A percentile compares a stretch with the other conserved stretches of the same genome.
Evolutionary conservation across 2,888 invertebrate genomes (phyloP).

Genomic region (Drosophila setosimentum): DNA sequence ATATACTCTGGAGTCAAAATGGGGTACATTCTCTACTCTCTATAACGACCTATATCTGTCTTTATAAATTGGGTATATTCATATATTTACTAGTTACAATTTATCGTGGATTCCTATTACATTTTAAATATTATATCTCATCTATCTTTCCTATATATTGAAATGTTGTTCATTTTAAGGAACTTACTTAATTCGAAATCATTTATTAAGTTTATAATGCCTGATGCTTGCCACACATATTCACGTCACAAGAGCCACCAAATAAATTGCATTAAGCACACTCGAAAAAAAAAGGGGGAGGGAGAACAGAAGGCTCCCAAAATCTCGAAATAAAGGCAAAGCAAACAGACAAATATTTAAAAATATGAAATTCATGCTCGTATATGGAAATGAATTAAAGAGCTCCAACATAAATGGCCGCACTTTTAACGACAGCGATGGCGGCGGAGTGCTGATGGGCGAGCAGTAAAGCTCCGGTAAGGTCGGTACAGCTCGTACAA

Average conservation of each 20-base stretch:
- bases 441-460: neutral
- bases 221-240: neutral
- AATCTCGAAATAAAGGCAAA: constrained; percentile 18
- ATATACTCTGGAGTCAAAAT: neutral
- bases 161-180: neutral
- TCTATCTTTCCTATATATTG: neutral
- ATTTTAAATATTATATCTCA: neutral
- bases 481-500: neutral
- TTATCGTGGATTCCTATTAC: neutral
- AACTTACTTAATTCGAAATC: neutral
- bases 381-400: constrained; percentile 76
- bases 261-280: neutral
- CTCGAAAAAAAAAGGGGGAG: neutral
- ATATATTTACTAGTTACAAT: neutral
- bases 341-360: constrained; percentile 61
- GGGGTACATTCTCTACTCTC: no score
- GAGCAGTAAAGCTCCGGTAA: constrained; percentile 20
- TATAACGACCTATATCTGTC: neutral
- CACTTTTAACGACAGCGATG: constrained; percentile 7
- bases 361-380: constrained; percentile 68
- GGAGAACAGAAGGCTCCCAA: neutral
- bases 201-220: neutral
- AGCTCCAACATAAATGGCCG: constrained; percentile 36
- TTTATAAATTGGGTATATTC: neutral
- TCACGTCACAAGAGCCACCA: neutral